Base-by-base conservation (phyloP, 2,113 vertebrate species). In the Triplophysa siluroides region DNA sequence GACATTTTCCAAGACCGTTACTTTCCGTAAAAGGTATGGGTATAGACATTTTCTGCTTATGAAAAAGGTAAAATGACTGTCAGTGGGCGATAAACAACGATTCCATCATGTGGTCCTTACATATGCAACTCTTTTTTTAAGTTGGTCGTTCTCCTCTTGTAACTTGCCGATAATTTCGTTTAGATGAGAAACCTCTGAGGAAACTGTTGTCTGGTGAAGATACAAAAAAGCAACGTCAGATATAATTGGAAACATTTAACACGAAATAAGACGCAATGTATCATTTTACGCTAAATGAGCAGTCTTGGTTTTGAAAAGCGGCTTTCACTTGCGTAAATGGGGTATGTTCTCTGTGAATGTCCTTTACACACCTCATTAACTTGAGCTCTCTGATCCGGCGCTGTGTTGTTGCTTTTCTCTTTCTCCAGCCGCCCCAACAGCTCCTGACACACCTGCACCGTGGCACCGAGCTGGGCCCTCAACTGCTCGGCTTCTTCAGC, bases 391-490 rank as follows among this genome's bases (percentile, higher is more conserved):
- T 87, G 67, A 61, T 91, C 88, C 7, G 19, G 69, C 13, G 16
- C 54, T 1, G 60, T 64, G 23, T 81, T 81, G 16, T 76, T 90
- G 1, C 71, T 87, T 80, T 92, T 94, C 24, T 84, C 89, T 11
- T 86, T 92, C 83, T 95, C 95, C 79, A 98, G 88, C 75, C 93
- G 89, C 11, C 68, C 90, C 85, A 95, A 92, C 78, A 99, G 92
- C 11, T 95, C 95, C 83, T 97, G 95, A 81, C 96, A 99, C 93
- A 97, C 95, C 88, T 92, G 92, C 65, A 96, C 94, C 0, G 96
- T 98, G 61, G 93, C 85, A 0, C 92, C 91, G 0, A 99, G 90
- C 5, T 96, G 95, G 45, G 90, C 82, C 16, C 93, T 93, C 14
- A 98, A 93, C 85, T 95, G 93, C 7, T 95, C 92, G 0, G 91